phyloP scores from a whole-genome alignment of 2,113 vertebrate genomes.

The Brienomyrus brachyistius region DNA sequence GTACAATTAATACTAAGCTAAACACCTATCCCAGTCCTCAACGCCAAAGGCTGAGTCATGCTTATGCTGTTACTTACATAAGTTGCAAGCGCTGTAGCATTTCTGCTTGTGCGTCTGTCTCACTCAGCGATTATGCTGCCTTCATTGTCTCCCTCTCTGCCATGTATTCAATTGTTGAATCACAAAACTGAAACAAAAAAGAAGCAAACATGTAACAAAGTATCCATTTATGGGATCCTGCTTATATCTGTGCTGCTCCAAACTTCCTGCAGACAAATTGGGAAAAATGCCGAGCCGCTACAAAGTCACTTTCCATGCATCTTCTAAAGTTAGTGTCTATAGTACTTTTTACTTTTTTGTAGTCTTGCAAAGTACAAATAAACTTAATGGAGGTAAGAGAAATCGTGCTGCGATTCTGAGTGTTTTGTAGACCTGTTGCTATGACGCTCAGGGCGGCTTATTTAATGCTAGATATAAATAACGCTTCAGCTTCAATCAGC shows the following conservation, averaged over 20 bases:
- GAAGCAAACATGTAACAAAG: not conserved
- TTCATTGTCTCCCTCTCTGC: not conserved
- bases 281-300: not conserved
- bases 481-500: not conserved
- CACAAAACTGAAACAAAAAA: not conserved
- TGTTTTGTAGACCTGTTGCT: not conserved
- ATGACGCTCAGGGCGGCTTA: not conserved
- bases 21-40: not conserved
- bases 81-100: not conserved
- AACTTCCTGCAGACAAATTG: not conserved
- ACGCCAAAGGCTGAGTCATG: no score
- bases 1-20: not conserved
- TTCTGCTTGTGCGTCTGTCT: not conserved
- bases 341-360: not conserved
- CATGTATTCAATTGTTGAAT: not conserved
- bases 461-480: not conserved
- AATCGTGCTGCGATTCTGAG: not conserved
- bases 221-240: not conserved
- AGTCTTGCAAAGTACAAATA: not conserved
- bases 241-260: not conserved
- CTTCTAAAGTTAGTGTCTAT: not conserved
- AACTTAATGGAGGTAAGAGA: not conserved
- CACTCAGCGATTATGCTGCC: not conserved
- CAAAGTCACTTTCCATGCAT: not conserved
- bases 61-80: not conserved